phyloP scores from a whole-genome alignment of 2,888 invertebrate species.

The Ophion ellenae region DNA sequence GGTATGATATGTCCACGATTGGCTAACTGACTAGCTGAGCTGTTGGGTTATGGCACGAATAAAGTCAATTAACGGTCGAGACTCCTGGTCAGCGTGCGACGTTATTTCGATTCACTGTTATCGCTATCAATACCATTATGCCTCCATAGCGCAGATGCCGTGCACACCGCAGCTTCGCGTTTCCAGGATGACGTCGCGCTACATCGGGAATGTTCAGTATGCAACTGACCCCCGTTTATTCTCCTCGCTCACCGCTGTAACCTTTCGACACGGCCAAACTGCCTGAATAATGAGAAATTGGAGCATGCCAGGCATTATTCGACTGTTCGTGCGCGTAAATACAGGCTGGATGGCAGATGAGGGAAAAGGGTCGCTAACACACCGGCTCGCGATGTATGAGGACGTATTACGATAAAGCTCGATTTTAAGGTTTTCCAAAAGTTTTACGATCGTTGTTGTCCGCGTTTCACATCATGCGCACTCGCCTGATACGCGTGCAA shows the following conservation, averaged over 20 bases:
- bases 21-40: slow-evolving; percentile 40
- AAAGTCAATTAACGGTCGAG: slow-evolving; percentile 68
- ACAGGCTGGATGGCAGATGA: slow-evolving; percentile 9
- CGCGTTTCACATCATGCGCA: background rate
- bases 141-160: slow-evolving; percentile 13
- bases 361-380: slow-evolving; percentile 14
- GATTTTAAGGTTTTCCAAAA: slow-evolving; percentile 60
- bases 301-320: slow-evolving; percentile 44
- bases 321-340: slow-evolving; percentile 26
- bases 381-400: slow-evolving; percentile 46
- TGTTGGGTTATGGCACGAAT: slow-evolving; percentile 61
- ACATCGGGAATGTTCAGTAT: slow-evolving; percentile 36
- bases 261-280: slow-evolving; percentile 61
- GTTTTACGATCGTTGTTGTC: slow-evolving; percentile 53
- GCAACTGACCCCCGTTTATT: slow-evolving; percentile 47
- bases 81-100: slow-evolving; percentile 33
- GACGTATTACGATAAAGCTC: slow-evolving; percentile 53
- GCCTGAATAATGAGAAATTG: slow-evolving; percentile 60
- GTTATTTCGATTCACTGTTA: slow-evolving; percentile 37
- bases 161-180: slow-evolving; percentile 8
- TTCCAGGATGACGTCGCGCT: slow-evolving; percentile 34
- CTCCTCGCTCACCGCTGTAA: slow-evolving; percentile 36
- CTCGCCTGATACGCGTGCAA: background rate
- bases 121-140: slow-evolving; percentile 32
- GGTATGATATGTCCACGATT: slow-evolving; percentile 54